These are phyloP conservation scores for Cryptus armator DNA, from an alignment of 2,888 invertebrate genomes.

Conservation along the genomic window DNA sequence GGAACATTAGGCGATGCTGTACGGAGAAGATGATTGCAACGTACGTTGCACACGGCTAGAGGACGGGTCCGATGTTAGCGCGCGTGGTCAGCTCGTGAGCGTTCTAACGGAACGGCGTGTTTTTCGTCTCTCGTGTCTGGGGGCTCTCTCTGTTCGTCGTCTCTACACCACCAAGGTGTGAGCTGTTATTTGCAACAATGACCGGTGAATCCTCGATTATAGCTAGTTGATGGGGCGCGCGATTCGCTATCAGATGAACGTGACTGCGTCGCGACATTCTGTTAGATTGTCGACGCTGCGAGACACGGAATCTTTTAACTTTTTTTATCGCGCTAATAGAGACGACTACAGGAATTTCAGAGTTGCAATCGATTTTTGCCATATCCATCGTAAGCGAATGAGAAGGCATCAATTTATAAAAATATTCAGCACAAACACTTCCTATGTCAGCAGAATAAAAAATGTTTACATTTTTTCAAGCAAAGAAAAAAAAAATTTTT, in stretches of 20 bases:
- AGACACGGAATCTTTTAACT: not conserved
- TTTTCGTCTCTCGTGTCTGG: slow-evolving; percentile 28
- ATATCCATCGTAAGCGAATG: not conserved
- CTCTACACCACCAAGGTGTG: slow-evolving; percentile 50
- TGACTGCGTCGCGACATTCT: slow-evolving; percentile 43
- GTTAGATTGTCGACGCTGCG: slow-evolving; percentile 24
- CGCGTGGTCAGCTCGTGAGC: slow-evolving; percentile 65
- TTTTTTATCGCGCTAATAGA: not conserved
- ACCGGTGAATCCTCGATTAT: slow-evolving; percentile 48
- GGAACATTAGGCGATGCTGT: slow-evolving; percentile 57
- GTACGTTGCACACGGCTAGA: slow-evolving; percentile 53
- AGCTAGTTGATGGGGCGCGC: slow-evolving; percentile 34
- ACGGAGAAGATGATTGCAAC: slow-evolving; percentile 62
- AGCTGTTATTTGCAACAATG: slow-evolving; percentile 65
- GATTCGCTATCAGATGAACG: slow-evolving; percentile 48
- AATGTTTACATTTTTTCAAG: no score
- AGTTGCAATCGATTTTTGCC: not conserved
- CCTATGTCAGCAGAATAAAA: no score
- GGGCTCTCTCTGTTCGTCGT: slow-evolving; percentile 31
- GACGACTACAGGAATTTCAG: not conserved
- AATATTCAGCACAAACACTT: not conserved
- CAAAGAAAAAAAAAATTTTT: no score
- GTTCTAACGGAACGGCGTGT: slow-evolving; percentile 63
- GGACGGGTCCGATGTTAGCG: slow-evolving; percentile 46
- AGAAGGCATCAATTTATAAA: not conserved